Conservation (phyloP, 2,113 vertebrate genomes). For the Hydropotes inermis region DNA sequence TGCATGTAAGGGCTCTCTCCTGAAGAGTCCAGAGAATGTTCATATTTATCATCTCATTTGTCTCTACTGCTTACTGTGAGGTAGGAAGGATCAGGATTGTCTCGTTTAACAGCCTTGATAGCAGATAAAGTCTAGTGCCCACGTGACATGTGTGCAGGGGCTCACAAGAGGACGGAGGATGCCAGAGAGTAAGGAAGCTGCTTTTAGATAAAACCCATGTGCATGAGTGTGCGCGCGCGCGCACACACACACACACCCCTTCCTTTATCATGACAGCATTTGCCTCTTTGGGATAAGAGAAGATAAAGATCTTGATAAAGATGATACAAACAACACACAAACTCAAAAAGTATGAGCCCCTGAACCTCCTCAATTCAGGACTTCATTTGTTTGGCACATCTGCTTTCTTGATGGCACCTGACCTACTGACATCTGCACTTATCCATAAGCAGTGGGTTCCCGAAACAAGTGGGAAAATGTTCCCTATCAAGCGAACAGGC, state of each 20-base stretch:
- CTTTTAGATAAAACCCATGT: not conserved
- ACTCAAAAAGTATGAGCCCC: not conserved
- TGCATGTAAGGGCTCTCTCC: not conserved
- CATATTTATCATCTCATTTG: not conserved
- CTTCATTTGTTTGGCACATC: not conserved
- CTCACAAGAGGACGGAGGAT: not conserved
- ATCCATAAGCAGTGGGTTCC: not conserved
- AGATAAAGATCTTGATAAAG: not conserved
- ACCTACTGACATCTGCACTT: not conserved
- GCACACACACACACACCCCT: not conserved
- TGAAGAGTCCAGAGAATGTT: not conserved
- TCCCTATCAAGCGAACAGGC: not conserved
- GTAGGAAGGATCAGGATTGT: not conserved
- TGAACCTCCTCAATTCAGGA: not conserved
- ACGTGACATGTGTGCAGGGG: not conserved
- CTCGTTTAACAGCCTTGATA: not conserved
- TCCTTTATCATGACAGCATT: not conserved
- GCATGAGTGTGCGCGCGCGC: rapidly evolving
- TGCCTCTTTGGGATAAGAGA: not conserved
- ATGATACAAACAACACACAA: not conserved
- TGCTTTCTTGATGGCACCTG: not conserved
- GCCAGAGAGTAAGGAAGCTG: not conserved
- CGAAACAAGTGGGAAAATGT: not conserved
- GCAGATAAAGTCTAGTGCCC: not conserved
- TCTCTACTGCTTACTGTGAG: not conserved